Percentiles rank a stretch among this genome's conserved stretches.
These are phyloP conservation scores for Poecilobothrus nobilitatus DNA, from an alignment of 2,888 invertebrate species.

Conservation along the genomic window DNA sequence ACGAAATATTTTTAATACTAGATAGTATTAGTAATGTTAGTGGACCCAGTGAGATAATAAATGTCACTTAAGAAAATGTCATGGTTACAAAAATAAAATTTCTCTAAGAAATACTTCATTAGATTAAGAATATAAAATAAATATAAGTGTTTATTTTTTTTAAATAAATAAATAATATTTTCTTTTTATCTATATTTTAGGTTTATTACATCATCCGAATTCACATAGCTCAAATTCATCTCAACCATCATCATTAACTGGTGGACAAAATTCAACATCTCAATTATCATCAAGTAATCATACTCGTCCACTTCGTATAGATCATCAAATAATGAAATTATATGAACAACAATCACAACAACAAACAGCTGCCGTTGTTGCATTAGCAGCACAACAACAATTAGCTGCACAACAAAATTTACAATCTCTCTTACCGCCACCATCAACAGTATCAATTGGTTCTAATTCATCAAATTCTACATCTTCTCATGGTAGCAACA, in stretches of 20 bases:
- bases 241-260: constrained; percentile 23
- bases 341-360: constrained; percentile 27
- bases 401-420: constrained; percentile 30
- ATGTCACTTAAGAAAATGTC: no score
- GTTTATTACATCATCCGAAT: constrained; percentile 34
- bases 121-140: no score
- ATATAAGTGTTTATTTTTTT: no score
- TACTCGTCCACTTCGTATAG: constrained; percentile 19
- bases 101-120: no score
- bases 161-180: no score
- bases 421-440: constrained; percentile 31
- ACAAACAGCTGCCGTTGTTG: constrained; percentile 11
- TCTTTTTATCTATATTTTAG: constrained; percentile 25
- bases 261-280: constrained; percentile 12
- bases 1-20: no score
- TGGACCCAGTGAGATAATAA: no score
- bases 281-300: constrained; percentile 22
- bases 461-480: constrained; percentile 25
- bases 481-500: constrained; percentile 20
- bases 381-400: constrained; percentile 17
- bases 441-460: constrained; percentile 22
- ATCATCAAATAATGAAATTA: constrained; percentile 29
- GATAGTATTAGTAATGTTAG: no score
- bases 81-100: no score
- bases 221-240: constrained; percentile 29